phyloP scores from a whole-genome alignment of 2,888 invertebrate species.

The Polyommatus iphigenia region DNA sequence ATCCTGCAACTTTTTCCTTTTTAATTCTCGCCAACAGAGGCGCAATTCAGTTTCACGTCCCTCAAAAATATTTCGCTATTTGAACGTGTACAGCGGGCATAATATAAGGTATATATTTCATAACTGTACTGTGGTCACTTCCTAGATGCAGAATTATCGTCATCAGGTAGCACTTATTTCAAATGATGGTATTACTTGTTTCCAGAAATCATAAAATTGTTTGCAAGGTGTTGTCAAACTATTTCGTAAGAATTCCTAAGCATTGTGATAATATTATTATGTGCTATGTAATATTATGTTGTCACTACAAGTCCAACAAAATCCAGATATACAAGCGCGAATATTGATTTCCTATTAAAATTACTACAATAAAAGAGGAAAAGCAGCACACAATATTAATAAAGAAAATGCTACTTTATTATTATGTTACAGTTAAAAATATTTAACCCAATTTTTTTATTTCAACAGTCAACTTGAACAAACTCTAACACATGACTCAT shows the following conservation, averaged over 20 bases:
- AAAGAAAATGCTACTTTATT: too few species aligned
- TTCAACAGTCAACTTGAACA: too few species aligned
- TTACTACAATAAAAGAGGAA: too few species aligned
- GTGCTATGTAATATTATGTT: too few species aligned
- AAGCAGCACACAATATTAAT: too few species aligned
- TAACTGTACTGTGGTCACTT: neutral
- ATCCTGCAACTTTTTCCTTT: neutral
- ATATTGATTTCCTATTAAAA: too few species aligned
- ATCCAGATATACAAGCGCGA: too few species aligned
- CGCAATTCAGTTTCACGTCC: neutral
- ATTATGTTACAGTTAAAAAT: too few species aligned
- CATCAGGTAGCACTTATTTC: neutral
- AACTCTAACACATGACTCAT: too few species aligned
- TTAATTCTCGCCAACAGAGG: neutral
- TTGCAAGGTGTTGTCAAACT: neutral
- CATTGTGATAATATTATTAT: neutral
- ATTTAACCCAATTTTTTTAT: too few species aligned
- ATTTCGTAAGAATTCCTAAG: neutral
- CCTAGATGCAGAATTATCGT: neutral
- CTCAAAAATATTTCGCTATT: neutral
- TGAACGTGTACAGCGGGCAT: neutral
- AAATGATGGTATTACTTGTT: neutral
- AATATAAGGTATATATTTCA: neutral
- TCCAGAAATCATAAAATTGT: neutral
- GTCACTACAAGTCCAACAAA: too few species aligned